Base-by-base conservation (phyloP, 2,797 vertebrate genomes). In the Helicolenus hilgendorfi region DNA sequence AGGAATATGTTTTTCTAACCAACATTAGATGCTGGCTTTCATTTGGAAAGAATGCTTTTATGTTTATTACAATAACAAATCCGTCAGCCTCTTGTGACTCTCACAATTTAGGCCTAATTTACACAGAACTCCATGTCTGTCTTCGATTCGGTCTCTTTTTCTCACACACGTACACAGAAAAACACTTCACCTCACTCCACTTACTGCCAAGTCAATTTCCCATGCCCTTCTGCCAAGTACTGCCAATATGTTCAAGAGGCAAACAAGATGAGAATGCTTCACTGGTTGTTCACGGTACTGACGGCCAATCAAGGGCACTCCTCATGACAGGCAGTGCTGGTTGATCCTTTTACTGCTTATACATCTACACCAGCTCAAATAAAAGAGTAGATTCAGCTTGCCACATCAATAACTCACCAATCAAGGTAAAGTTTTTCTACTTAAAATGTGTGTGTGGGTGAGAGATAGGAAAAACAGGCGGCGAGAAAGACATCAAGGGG, bases 181-280 rank as follows among this genome's bases (percentile, higher is more conserved):
- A 29, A 53, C 45, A 72, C 70, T 84, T 83, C 68, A 83, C 49
- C 79, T 65, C 80, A 27, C 62, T 53, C 64, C 62, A 82, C 75
- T 78, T 56, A 83, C 59, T 80, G 60, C 26, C n/a, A 38, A 84
- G 72, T 74, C 76, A 71, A 80, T 91, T 72, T 72, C 70, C 80
- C 49, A 65, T 69, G 86, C 65, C 65, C 65, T 77, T 53, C 83
- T 79, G 83, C 79, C 60, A 84, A 87, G 83, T 70, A 13, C 78
- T 79, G 84, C 83, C 74, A 74, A 87, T 85, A 74, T 72, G 72
- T 81, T 75, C 4, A 10, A 84, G 81, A 90, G 83, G 76, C 72
- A 78, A 84, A 85, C 84, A 86, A 29, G 83, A 91, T 79, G 83
- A 81, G 85, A 89, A 87, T 15, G 73, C 86, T 90, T 87, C 72